These are phyloP conservation scores for Lochmaea capreae DNA, from an alignment of 2,888 invertebrate genomes.

Conservation along the genomic window DNA sequence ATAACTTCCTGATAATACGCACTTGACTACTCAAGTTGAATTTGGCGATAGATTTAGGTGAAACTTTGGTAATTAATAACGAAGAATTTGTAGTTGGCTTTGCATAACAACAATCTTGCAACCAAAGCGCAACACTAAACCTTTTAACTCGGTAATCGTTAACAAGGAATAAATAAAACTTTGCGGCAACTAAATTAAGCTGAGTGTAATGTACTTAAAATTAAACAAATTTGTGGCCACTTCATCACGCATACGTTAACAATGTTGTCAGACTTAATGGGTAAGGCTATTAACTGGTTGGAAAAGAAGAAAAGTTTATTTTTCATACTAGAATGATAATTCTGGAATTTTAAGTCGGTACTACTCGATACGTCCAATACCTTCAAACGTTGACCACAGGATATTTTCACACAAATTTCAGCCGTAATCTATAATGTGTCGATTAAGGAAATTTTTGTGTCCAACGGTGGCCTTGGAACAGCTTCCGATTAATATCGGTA, in stretches of 20 bases:
- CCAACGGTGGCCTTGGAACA: too few species aligned
- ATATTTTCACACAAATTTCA: too few species aligned
- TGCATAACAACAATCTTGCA: constrained; percentile 27
- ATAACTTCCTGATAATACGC: constrained; percentile 34
- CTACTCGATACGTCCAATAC: too few species aligned
- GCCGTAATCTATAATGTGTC: too few species aligned
- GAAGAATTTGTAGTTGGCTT: constrained; percentile 20
- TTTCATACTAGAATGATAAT: too few species aligned
- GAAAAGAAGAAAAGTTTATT: too few species aligned
- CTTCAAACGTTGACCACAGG: too few species aligned
- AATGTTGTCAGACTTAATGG: not conserved
- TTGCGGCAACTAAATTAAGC: not conserved
- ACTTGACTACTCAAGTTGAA: constrained; percentile 28
- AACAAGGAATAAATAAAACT: not conserved
- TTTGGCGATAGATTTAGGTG: constrained; percentile 23
- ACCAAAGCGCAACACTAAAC: constrained; percentile 10
- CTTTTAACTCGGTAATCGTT: not conserved
- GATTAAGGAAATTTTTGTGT: too few species aligned
- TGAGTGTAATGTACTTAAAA: not conserved
- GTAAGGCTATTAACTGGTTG: too few species aligned
- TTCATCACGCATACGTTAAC: not conserved
- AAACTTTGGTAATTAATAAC: constrained; percentile 30
- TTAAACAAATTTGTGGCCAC: not conserved
- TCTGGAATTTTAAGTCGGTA: too few species aligned
- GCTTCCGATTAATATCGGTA: too few species aligned